Percentiles rank a stretch among this genome's conserved stretches.
These are phyloP conservation scores for Lycocorax pyrrhopterus DNA, from an alignment of 2,113 vertebrate genomes.

Conservation along the genomic window DNA sequence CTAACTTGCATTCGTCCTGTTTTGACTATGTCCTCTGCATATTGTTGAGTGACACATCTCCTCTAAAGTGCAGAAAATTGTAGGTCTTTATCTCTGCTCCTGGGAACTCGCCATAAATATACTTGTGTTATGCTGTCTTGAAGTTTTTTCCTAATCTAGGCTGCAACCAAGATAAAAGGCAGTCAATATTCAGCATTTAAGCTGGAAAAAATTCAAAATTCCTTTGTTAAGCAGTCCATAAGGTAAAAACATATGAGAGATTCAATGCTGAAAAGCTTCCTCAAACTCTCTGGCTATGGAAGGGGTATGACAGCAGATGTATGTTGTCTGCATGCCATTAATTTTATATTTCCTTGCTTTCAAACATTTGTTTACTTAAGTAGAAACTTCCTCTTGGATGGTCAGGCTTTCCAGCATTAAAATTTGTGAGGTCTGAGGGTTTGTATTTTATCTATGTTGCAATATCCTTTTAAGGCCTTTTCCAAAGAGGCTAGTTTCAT, in stretches of 20 bases:
- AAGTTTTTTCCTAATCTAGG: neutral
- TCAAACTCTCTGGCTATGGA: neutral
- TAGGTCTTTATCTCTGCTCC: neutral
- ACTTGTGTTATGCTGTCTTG: neutral
- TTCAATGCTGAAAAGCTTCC: neutral
- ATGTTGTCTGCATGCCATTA: neutral
- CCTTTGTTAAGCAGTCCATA: neutral
- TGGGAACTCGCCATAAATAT: neutral
- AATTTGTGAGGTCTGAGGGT: neutral
- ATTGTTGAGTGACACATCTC: neutral
- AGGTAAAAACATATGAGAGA: neutral
- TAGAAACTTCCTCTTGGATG: constrained; percentile 12
- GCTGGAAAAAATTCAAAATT: neutral
- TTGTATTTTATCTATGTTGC: neutral
- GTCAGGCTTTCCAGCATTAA: neutral
- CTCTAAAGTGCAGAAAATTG: neutral
- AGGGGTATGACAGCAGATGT: neutral
- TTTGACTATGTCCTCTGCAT: neutral
- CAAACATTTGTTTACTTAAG: neutral
- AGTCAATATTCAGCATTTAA: neutral
- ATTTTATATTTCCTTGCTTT: constrained; percentile 11
- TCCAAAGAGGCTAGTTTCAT: neutral
- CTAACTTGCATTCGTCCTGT: neutral
- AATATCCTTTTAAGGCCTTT: neutral
- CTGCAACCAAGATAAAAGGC: neutral